Evolutionary conservation across 2,113 vertebrate genomes (phyloP), one percentile per base, ranked within the genome.

Genomic region (Shinisaurus crocodilurus): DNA sequence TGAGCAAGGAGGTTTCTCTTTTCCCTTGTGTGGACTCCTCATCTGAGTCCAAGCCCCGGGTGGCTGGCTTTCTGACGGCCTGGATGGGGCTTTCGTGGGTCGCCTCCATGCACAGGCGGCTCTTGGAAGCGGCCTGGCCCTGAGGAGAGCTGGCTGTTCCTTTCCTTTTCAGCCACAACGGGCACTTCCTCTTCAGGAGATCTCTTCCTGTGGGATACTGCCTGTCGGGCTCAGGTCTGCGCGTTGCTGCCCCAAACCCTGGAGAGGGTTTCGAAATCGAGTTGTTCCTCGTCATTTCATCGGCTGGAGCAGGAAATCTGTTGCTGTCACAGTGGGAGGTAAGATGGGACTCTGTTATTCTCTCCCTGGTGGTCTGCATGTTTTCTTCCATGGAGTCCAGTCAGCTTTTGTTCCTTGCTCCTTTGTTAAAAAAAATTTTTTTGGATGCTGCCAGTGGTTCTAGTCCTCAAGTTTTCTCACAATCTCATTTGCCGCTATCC

Each of bases 51-150:
- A 15, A 34, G 5, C 69, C 48, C n/a, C 5, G 23, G 48, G 8
- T 20, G 25, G 3, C 13, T 3, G 54, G 70, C 6, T 75, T 63
- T 37, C 81, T 23, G 80, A 89, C 69, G 0, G 88, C 88, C 40
- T 60, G 88, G 29, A 84, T 89, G 88, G 81, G 88, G 40, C 54
- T 75, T n/a, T 89, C 81, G 10, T 84, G 88, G 37, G 50, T 60
- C 20, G 69, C 37, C 57, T 89, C 88, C 54, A 75, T 1, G 37
- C 88, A 83, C n/a, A 83, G 88, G 3, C 54, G 67, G 67, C 88
- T 89, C 54, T 5, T 43, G 81, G 50, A 10, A 37, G 27, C 6
- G 8, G 5, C 54, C 50, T 72, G 67, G 1, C 32, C 69, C 88
- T n/a, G 40, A 1, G 32, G 76, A 5, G 43, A 2, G 13, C n/a